Percentiles rank a stretch among this genome's conserved stretches.
phyloP scores from a whole-genome alignment of 2,797 vertebrate species.

The Macropodus opercularis region DNA sequence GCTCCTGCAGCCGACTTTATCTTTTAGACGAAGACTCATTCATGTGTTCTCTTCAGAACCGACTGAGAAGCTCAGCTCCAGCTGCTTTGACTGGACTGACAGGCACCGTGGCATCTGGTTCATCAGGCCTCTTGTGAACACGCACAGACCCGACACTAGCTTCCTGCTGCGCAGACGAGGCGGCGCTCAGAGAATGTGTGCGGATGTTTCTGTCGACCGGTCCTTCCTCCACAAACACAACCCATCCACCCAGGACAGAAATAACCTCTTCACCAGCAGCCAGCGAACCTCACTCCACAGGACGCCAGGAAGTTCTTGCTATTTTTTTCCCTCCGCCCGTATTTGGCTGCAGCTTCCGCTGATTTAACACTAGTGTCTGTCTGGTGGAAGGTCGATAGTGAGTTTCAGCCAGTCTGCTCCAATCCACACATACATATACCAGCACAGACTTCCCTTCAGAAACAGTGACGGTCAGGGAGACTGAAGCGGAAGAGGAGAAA shows the following conservation, averaged over 20 bases:
- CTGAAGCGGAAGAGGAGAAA: not conserved
- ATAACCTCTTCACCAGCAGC: slow-evolving; percentile 34
- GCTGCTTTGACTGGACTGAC: too few species aligned
- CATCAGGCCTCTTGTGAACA: too few species aligned
- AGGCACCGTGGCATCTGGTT: too few species aligned
- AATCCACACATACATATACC: too few species aligned
- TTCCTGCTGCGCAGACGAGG: slow-evolving; percentile 2
- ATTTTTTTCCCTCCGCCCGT: slow-evolving; percentile 9
- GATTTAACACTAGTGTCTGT: not conserved
- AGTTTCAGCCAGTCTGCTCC: too few species aligned
- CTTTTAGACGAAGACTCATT: too few species aligned
- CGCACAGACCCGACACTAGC: too few species aligned
- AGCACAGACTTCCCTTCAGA: too few species aligned
- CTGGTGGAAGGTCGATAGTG: not conserved
- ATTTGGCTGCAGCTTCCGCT: slow-evolving; percentile 5
- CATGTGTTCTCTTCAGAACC: too few species aligned
- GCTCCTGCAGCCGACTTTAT: too few species aligned
- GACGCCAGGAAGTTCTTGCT: slow-evolving; percentile 31
- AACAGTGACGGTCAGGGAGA: too few species aligned
- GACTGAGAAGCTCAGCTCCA: too few species aligned
- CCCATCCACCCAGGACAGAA: slow-evolving; percentile 53
- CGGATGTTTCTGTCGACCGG: slow-evolving; percentile 49
- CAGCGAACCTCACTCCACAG: slow-evolving; percentile 11
- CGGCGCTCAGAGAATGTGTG: not conserved
- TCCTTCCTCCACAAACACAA: slow-evolving; percentile 39